These are phyloP conservation scores for Dromiciops gliroides DNA, from an alignment of 2,113 vertebrate species.

Conservation along the genomic window DNA sequence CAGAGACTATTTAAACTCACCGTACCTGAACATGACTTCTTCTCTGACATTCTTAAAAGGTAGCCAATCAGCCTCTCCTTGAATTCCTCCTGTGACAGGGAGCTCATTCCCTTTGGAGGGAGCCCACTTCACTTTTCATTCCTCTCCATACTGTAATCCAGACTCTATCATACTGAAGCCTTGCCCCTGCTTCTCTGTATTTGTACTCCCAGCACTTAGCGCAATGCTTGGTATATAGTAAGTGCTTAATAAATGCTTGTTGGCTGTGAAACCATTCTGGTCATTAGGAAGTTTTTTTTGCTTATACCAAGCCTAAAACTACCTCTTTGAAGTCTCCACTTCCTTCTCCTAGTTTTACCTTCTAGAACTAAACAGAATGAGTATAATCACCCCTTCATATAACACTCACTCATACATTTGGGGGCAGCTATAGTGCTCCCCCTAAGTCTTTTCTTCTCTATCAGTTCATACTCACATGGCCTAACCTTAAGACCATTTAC, in stretches of 20 bases:
- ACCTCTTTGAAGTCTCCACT: neutral
- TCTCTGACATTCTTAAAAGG: neutral
- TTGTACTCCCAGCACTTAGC: neutral
- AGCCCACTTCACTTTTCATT: neutral
- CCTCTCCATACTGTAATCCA: neutral
- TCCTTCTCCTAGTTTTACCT: neutral
- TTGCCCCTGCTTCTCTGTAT: neutral
- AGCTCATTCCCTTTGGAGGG: neutral
- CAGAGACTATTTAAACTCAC: neutral
- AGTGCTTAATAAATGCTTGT: neutral
- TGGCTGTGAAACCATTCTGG: neutral
- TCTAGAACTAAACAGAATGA: neutral
- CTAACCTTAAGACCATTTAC: neutral
- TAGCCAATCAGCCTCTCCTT: too few species aligned
- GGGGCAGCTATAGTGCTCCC: neutral
- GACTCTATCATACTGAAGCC: too few species aligned
- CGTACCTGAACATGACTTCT: neutral
- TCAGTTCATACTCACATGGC: neutral
- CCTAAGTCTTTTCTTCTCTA: neutral
- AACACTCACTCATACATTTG: neutral
- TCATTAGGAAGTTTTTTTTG: neutral
- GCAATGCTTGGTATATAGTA: neutral
- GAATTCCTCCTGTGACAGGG: neutral
- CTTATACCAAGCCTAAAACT: neutral
- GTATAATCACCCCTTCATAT: neutral